A percentile compares a stretch with the other conserved stretches of the same genome.
These are phyloP conservation scores for Campoletis sonorensis DNA, from an alignment of 1,140 invertebrate genomes.

Conservation along the genomic window DNA sequence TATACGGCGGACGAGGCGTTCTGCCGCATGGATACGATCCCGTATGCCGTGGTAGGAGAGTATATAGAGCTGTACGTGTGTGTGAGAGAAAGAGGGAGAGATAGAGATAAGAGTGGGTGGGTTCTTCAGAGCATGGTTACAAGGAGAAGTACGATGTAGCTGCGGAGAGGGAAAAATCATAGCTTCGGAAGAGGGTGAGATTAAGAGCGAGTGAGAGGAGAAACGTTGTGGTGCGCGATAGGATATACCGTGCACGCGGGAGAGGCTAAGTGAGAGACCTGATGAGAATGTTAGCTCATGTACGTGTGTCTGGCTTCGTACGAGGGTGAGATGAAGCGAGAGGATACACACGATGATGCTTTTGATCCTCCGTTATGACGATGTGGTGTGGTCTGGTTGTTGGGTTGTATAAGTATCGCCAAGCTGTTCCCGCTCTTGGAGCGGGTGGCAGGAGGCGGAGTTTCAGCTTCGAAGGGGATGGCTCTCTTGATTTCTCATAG, in stretches of 20 bases:
- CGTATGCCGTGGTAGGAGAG: slow-evolving; percentile 40
- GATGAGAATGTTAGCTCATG: slow-evolving; percentile 20
- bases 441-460: slow-evolving; percentile 60
- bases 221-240: slow-evolving; percentile 35
- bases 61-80: slow-evolving; percentile 28
- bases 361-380: background rate
- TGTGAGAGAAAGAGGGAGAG: slow-evolving; percentile 37
- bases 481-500: slow-evolving; percentile 66
- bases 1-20: slow-evolving; percentile 18
- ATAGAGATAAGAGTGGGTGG: slow-evolving; percentile 42
- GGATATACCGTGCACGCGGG: slow-evolving; percentile 7
- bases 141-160: slow-evolving; percentile 44
- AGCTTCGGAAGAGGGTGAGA: background rate
- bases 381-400: background rate
- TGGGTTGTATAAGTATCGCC: slow-evolving; percentile 21
- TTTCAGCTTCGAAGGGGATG: slow-evolving; percentile 58
- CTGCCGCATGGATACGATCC: slow-evolving; percentile 12
- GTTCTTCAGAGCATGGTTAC: slow-evolving; percentile 49
- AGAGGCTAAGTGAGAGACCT: slow-evolving; percentile 52
- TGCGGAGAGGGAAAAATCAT: slow-evolving; percentile 30
- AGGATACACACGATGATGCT: slow-evolving; percentile 28
- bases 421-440: slow-evolving; percentile 36
- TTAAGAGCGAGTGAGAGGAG: slow-evolving; percentile 26
- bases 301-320: slow-evolving; percentile 2
- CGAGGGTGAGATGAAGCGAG: slow-evolving; percentile 43